Evolutionary conservation across 2,113 vertebrate genomes (phyloP).

Genomic region (Toxostoma redivivum): DNA sequence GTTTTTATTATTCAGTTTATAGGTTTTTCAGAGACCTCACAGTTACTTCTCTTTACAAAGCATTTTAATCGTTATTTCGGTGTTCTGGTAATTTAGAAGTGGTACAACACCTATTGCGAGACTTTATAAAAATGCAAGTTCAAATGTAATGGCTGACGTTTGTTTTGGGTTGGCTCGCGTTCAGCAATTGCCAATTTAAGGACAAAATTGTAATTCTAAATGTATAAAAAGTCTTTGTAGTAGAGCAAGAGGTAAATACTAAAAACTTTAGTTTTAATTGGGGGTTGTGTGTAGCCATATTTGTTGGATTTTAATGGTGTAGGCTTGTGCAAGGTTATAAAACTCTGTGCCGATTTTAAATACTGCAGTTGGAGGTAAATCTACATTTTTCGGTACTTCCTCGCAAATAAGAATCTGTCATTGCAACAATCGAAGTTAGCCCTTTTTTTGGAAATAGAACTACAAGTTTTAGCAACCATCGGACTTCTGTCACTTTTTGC

Average conservation of each 20-base stretch:
- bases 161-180: background rate
- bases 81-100: slow-evolving; percentile 12
- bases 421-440: background rate
- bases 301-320: slow-evolving; percentile 32
- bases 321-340: background rate
- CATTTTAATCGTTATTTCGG: background rate
- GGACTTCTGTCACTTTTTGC: background rate
- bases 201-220: background rate
- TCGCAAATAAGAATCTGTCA: background rate
- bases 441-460: background rate
- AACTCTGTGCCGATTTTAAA: slow-evolving; percentile 7
- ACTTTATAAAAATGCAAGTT: slow-evolving; percentile 47
- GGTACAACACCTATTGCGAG: background rate
- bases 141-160: background rate
- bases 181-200: background rate
- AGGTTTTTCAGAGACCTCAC: background rate
- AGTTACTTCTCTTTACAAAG: background rate
- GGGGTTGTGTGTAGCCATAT: slow-evolving; percentile 19
- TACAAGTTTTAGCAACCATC: background rate
- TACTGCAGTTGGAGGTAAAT: background rate
- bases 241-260: slow-evolving; percentile 14
- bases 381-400: background rate
- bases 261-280: slow-evolving; percentile 13
- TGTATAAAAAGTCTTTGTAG: slow-evolving; percentile 21
- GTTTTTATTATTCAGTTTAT: background rate